Evolutionary conservation across 2,888 invertebrate genomes (phyloP), one percentile per base, ranked within the genome.

Genomic region (Melanargia galathea): DNA sequence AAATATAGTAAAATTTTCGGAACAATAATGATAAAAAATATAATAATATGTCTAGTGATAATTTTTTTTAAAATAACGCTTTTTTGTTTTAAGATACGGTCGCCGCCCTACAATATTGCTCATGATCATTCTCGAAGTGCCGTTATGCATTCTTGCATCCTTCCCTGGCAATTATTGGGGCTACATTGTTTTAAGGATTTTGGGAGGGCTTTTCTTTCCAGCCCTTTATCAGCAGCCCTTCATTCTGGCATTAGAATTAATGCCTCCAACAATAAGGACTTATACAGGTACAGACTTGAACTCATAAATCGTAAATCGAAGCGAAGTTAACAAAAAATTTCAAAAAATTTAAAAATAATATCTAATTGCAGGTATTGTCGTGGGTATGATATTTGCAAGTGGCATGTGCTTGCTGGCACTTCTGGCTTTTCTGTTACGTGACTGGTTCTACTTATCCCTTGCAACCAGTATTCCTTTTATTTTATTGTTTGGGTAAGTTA

Each of bases 221-320:
- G 94, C 94, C 0, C 79, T 94, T 65, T 94, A 94, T 74, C 94
- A 94, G 77, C 92, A 93, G 73, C 94, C 94, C 0, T 94, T 94
- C 67, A 94, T 94, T 67, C 80, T 94, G 66, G 94, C 94, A 1
- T 80, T 94, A 70, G 94, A 94, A 71, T 75, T 94, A 66, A 94
- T 94, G 94, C 94, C 94, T 0, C 94, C 94, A 1, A 85, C 87
- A 8, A 92, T 92, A 55, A 86, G 94, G 65, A 93, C 94, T 38
- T 92, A 93, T 75, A 92, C 94, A 24, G 94, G 94, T 92, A 24
- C 35, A 33, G 11, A 20, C n/a, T 11, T 45, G 2, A 3, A 20
- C 22, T 2, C 20, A 20, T 18, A 38, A 45, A 45, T 18, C 20
- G 7, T 18, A 45, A 13, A 40, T n/a, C 16, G 16, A 43, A 43